phyloP scores from a whole-genome alignment of 2,797 vertebrate genomes.

The Sebastes trivittatus region DNA sequence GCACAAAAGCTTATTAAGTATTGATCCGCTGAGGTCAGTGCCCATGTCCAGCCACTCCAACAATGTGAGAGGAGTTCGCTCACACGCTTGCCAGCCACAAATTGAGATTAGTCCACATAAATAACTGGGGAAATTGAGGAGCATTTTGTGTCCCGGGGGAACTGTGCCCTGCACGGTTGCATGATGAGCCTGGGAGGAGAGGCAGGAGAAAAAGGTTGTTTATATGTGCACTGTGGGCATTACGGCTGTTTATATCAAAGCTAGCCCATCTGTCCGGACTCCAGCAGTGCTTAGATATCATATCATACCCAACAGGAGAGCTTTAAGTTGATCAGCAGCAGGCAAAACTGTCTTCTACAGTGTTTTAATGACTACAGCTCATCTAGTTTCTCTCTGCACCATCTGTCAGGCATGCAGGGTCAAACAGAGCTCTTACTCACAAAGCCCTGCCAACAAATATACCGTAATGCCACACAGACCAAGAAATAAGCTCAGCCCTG shows the following conservation, averaged over 20 bases:
- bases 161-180: conserved; percentile 6
- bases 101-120: conserved; percentile 78
- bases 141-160: conserved; percentile 41
- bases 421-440: conserved; percentile 45
- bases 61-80: conserved; percentile 65
- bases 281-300: conserved; percentile 50
- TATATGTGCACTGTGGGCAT: conserved; percentile 39
- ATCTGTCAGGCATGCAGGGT: conserved; percentile 71
- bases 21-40: conserved; percentile 82
- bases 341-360: conserved; percentile 52
- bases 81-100: conserved; percentile 67
- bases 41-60: conserved; percentile 74
- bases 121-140: conserved; percentile 59
- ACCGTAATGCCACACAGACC: conserved; percentile 54
- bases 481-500: conserved; percentile 36
- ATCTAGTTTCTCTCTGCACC: conserved; percentile 61
- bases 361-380: conserved; percentile 70
- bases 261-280: conserved; percentile 64
- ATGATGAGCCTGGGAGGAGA: conserved; percentile 33
- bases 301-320: conserved; percentile 60
- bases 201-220: conserved; percentile 39
- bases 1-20: conserved; percentile 85
- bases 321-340: conserved; percentile 75
- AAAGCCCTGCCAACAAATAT: conserved; percentile 58
- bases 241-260: conserved; percentile 47